A percentile compares a stretch with the other conserved stretches of the same genome.
These are phyloP conservation scores for Cosmorhoe ocellata DNA, from an alignment of 2,888 invertebrate species.

Conservation along the genomic window DNA sequence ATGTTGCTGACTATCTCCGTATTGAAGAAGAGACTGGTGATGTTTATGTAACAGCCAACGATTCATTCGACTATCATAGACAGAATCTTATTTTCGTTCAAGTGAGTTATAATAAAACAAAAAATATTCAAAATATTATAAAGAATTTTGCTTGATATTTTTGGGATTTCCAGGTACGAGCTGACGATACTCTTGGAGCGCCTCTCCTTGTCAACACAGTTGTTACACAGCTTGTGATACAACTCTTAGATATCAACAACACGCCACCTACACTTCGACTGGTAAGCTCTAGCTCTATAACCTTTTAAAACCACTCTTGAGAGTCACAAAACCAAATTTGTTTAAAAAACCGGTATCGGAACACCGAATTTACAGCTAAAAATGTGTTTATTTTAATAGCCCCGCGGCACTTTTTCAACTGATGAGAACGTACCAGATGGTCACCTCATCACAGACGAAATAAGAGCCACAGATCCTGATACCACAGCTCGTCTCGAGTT, in stretches of 20 bases:
- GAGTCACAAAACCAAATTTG: no score
- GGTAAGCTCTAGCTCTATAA: conserved; percentile 63
- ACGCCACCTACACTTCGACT: conserved; percentile 85
- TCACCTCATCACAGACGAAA: conserved; percentile 60
- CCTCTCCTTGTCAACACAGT: conserved; percentile 61
- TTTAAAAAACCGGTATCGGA: no score
- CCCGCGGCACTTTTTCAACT: conserved; percentile 71
- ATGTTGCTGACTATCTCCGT: conserved; percentile 58
- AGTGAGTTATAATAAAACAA: conserved; percentile 44
- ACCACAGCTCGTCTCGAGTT: conserved; percentile 80
- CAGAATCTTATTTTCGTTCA: conserved; percentile 80
- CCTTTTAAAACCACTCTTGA: no score
- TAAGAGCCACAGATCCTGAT: conserved; percentile 83
- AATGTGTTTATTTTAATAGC: conserved; percentile 50
- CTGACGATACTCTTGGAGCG: conserved; percentile 71
- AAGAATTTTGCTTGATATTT: no score
- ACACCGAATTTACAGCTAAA: no score
- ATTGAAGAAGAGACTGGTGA: conserved; percentile 82
- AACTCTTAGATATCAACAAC: conserved; percentile 87
- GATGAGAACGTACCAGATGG: conserved; percentile 79
- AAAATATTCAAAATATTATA: no score
- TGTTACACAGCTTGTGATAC: conserved; percentile 82
- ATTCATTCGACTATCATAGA: conserved; percentile 84
- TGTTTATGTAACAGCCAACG: conserved; percentile 76
- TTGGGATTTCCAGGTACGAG: conserved; percentile 54